These are phyloP conservation scores for Euglossa dilemma DNA, from an alignment of 1,140 invertebrate genomes.

Conservation along the genomic window DNA sequence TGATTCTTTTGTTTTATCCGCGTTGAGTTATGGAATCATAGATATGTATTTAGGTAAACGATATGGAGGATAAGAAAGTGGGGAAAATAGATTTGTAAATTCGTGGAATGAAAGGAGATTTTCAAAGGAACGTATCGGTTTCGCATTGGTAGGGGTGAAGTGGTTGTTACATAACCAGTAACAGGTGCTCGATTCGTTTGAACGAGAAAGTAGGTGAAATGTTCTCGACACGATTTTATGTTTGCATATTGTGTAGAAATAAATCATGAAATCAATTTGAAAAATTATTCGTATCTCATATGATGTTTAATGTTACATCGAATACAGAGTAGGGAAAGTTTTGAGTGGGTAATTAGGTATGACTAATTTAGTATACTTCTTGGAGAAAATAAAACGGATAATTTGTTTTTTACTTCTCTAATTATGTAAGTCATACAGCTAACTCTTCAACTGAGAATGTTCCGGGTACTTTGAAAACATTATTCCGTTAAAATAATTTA, in stretches of 20 bases:
- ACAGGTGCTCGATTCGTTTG: background rate
- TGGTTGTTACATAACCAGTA: background rate
- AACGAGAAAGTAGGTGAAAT: background rate
- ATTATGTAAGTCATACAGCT: too few species aligned
- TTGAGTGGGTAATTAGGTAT: too few species aligned
- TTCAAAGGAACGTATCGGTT: background rate
- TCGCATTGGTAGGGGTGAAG: background rate
- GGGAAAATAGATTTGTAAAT: background rate
- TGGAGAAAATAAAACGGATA: too few species aligned
- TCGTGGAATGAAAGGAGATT: background rate
- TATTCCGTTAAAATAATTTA: too few species aligned
- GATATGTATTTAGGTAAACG: background rate
- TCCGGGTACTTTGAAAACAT: too few species aligned
- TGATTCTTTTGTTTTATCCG: background rate
- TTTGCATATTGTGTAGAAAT: background rate
- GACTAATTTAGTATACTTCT: too few species aligned
- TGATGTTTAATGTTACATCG: too few species aligned
- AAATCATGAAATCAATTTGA: background rate
- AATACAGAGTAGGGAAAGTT: too few species aligned
- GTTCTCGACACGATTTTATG: background rate
- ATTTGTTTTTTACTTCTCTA: too few species aligned
- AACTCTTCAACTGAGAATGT: too few species aligned
- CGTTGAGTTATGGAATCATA: background rate
- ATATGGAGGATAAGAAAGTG: background rate
- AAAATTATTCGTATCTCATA: background rate